phyloP scores from a whole-genome alignment of 2,797 vertebrate genomes.

The Vireo griseus region DNA sequence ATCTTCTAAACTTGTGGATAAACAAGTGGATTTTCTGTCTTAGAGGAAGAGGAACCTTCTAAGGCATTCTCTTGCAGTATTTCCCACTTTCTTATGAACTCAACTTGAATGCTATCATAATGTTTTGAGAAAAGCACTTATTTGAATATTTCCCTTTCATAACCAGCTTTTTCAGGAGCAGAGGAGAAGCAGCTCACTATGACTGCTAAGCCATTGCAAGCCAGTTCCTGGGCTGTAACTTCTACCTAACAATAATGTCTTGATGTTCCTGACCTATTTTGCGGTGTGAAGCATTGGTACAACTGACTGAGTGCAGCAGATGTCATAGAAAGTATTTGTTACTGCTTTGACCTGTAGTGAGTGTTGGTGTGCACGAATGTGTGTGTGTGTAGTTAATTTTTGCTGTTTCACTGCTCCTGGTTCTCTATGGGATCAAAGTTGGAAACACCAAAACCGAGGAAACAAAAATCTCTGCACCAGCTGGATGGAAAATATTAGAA shows the following conservation, averaged over 20 bases:
- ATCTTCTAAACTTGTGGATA: neutral
- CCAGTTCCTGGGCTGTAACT: neutral
- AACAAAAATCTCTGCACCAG: neutral
- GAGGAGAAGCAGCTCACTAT: neutral
- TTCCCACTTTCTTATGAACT: neutral
- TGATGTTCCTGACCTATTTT: neutral
- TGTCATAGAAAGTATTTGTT: neutral
- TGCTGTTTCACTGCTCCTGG: neutral
- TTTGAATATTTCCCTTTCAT: neutral
- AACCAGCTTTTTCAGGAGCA: neutral
- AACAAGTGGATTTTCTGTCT: neutral
- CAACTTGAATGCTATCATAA: neutral
- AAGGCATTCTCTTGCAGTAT: neutral
- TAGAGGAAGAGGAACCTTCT: neutral
- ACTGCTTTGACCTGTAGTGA: neutral
- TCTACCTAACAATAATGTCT: neutral
- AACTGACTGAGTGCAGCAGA: neutral
- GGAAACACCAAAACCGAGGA: neutral
- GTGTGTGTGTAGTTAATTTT: neutral
- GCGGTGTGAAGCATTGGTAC: neutral
- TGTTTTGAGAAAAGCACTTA: neutral
- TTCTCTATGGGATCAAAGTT: neutral
- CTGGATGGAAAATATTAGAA: neutral
- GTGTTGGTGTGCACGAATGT: neutral
- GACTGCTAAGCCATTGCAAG: neutral